Conservation (phyloP, 1,140 invertebrate species). For the Charaxes varanes region DNA sequence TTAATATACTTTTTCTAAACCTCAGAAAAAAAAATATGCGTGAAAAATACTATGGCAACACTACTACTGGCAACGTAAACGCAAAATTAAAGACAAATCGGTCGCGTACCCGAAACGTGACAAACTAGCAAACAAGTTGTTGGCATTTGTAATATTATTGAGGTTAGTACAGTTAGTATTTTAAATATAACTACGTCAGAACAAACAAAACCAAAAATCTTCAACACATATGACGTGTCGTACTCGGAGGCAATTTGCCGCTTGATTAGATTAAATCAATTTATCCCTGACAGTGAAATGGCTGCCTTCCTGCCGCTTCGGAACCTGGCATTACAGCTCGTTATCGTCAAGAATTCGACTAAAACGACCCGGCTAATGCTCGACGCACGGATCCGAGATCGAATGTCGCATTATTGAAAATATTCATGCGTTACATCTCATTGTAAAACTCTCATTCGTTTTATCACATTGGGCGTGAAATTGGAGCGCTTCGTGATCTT, state of each 20-base stretch:
- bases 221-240: slow-evolving; percentile 28
- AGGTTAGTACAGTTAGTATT: neutral
- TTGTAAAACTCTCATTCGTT: no score
- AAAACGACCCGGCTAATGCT: slow-evolving; percentile 24
- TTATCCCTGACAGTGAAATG: slow-evolving; percentile 56
- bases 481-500: no score
- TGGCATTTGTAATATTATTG: neutral
- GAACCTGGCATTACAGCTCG: slow-evolving; percentile 40
- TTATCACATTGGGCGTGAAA: no score
- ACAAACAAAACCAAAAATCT: slow-evolving; percentile 8
- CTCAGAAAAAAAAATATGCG: no score
- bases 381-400: neutral
- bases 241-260: slow-evolving; percentile 47
- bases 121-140: no score
- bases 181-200: neutral
- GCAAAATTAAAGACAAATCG: no score
- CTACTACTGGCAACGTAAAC: no score
- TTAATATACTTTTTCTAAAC: no score
- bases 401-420: neutral
- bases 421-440: no score
- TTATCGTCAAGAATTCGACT: slow-evolving; percentile 46
- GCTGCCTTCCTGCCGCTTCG: slow-evolving; percentile 50
- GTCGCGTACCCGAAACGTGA: no score
- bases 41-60: no score
- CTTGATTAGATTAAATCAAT: slow-evolving; percentile 62